Conservation (phyloP, 2,797 vertebrate genomes). For the Chloroceryle inda region DNA sequence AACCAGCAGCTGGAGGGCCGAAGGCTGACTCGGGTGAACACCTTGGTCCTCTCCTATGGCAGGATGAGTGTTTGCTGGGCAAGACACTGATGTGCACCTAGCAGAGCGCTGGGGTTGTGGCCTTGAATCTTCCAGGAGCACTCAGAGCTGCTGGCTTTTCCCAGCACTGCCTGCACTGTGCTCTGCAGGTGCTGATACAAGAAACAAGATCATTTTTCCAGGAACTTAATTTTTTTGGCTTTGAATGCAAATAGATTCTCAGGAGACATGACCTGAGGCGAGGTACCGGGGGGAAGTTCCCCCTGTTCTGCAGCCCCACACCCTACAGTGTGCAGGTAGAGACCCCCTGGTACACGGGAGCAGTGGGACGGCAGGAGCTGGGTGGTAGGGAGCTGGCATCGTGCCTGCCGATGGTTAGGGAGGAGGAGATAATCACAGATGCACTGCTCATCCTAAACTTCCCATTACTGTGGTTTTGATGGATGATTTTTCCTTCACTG, state of each 20-base stretch:
- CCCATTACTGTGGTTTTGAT: accelerated
- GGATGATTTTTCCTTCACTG: accelerated
- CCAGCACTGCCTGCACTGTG: neutral
- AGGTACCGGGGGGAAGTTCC: neutral
- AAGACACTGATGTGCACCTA: accelerated
- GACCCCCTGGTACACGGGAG: neutral
- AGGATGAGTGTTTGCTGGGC: neutral
- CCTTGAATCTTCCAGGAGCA: neutral
- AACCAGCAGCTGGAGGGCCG: neutral
- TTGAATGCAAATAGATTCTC: neutral
- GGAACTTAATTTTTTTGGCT: neutral
- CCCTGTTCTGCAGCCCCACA: neutral
- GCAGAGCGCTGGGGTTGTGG: neutral
- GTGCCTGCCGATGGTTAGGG: accelerated
- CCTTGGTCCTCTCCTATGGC: no score
- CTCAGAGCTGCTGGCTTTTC: neutral
- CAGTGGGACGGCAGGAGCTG: neutral
- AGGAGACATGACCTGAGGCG: accelerated
- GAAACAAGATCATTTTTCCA: neutral
- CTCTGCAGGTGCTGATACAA: accelerated
- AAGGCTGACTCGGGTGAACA: neutral
- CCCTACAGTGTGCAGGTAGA: neutral
- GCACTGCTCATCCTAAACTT: neutral
- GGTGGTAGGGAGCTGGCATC: neutral
- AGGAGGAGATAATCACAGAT: accelerated